Evolutionary conservation across 2,797 vertebrate genomes (phyloP).

Genomic region (Pangasius macronema): DNA sequence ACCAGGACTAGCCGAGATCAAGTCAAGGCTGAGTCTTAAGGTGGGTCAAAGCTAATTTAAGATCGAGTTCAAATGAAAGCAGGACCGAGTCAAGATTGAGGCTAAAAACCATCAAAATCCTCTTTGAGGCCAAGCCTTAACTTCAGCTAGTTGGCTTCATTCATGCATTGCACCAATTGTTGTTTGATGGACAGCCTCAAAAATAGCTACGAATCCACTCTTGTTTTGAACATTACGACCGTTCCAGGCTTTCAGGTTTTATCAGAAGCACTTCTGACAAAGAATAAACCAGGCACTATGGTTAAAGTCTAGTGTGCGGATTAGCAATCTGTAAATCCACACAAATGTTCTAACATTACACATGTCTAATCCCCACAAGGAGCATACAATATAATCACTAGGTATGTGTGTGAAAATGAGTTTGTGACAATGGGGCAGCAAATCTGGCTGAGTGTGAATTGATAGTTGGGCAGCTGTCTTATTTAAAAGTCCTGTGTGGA

Average conservation of each 20-base stretch:
- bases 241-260: not conserved
- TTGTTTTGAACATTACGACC: not conserved
- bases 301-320: not conserved
- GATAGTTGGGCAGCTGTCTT: constrained; percentile 49
- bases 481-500: constrained; percentile 45
- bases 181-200: not conserved
- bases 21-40: not conserved
- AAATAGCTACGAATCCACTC: not conserved
- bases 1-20: not conserved
- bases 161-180: no score
- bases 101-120: not conserved
- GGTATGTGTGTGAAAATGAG: constrained; percentile 19
- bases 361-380: not conserved
- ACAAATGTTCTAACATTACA: constrained; percentile 10
- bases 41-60: not conserved
- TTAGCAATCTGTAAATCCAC: not conserved
- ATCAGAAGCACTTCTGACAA: constrained; percentile 1
- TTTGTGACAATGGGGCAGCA: constrained; percentile 40
- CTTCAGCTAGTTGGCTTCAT: not conserved
- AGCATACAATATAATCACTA: not conserved
- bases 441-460: constrained; percentile 47
- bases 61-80: not conserved
- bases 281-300: not conserved
- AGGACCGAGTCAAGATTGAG: not conserved
- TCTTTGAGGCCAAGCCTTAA: not conserved